These are phyloP conservation scores for Lethenteron camtschaticum DNA, from an alignment of 2,113 vertebrate species.

Conservation along the genomic window DNA sequence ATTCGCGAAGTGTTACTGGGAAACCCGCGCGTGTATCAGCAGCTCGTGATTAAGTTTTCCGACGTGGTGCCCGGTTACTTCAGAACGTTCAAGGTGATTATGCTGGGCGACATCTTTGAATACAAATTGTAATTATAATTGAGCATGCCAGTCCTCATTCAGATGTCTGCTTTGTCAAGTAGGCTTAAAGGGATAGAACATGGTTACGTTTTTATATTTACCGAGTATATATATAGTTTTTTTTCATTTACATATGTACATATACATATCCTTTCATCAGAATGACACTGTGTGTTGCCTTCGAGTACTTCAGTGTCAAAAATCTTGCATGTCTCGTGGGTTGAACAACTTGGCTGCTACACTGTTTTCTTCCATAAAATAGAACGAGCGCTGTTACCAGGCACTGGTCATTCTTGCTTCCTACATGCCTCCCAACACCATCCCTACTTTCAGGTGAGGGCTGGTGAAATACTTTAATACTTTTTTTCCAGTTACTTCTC, in stretches of 20 bases:
- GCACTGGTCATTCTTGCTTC: conserved; percentile 56
- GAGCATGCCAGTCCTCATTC: no score
- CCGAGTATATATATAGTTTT: no score
- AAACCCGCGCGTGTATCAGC: conserved; percentile 41
- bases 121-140: no score
- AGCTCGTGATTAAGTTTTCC: conserved; percentile 47
- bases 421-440: conserved; percentile 38
- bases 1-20: conserved; percentile 40
- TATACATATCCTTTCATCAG: no score
- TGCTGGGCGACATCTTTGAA: no score
- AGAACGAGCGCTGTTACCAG: conserved; percentile 48
- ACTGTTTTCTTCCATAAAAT: conserved; percentile 9
- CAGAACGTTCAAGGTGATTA: conserved; percentile 45
- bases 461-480: no score
- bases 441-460: conserved; percentile 59
- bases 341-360: no score
- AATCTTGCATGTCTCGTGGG: background rate
- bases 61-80: conserved; percentile 55
- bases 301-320: background rate
- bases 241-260: no score
- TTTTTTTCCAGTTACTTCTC: background rate
- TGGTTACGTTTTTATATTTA: no score
- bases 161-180: no score
- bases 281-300: no score
- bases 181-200: no score